Base-by-base conservation (phyloP, 2,113 vertebrate species). In the Oncorhynchus keta region DNA sequence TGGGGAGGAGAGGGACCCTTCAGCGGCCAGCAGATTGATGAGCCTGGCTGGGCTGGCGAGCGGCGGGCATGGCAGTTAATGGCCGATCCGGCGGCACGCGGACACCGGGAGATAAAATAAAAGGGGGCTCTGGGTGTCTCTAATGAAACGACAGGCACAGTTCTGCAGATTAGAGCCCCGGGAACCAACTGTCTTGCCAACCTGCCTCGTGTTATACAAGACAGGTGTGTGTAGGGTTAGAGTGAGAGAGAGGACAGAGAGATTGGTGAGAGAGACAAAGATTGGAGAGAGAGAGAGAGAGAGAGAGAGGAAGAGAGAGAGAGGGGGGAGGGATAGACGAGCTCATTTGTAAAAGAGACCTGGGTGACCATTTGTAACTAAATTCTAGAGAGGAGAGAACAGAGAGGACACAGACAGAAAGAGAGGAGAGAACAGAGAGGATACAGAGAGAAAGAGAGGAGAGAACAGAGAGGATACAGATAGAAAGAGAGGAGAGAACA, bases 21-120 rank as follows among this genome's bases (percentile, higher is more conserved):
- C 70, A 78, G 76, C 65, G 0, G 76, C 77, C 70, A 28, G 59
- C 70, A 22, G 79, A 86, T 85, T 86, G 82, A 85, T 81, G 85
- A 79, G 83, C 62, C 49, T 12, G 75, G 73, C 18, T 76, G 77
- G 74, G 74, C 72, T 11, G 13, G 62, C 0, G 30, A 73, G 76
- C 48, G 45, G 51, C 14, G 2, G 2, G 72, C 55, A 72, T 9
- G 11, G 62, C 65, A 45, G 13, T 80, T 85, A 78, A 85, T 70
- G 79, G 14, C 68, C 70, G 80, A 86, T 80, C 77, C 75, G 28
- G 68, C 61, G 71, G 79, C 77, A 73, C 28, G 16, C 22, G 59
- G 80, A 71, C 80, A 59, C 64, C 8, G 0, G 72, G 77, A 73
- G 78, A 88, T 84, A 82, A 82, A 85, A 57, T 18, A 57, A 20